These are phyloP conservation scores for Zosterops borbonicus DNA, from an alignment of 2,113 vertebrate genomes.

Conservation along the genomic window DNA sequence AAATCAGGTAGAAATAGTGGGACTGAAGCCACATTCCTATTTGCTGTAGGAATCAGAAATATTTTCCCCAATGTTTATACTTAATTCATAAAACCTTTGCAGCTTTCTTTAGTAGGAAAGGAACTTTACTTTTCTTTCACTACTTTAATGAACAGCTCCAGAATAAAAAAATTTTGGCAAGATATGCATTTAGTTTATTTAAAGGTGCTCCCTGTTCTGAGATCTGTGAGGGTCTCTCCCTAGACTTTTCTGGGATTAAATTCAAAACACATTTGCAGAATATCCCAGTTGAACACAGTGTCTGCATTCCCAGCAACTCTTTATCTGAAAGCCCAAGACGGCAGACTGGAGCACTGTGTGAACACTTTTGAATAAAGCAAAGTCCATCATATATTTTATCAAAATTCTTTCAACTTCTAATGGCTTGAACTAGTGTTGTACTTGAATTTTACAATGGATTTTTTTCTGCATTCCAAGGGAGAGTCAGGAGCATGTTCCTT, in stretches of 20 bases:
- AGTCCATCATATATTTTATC: not conserved
- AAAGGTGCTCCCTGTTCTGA: not conserved
- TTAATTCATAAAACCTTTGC: not conserved
- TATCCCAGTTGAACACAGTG: not conserved
- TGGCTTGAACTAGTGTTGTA: not conserved
- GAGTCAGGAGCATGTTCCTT: not conserved
- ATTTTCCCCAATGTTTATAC: not conserved
- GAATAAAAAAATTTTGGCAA: not conserved
- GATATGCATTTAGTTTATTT: not conserved
- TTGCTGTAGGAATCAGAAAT: not conserved
- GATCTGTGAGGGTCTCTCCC: not conserved
- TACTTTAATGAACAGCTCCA: not conserved
- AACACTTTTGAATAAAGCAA: not conserved
- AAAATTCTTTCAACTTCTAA: not conserved
- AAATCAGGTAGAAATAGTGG: not conserved
- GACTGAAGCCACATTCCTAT: accelerated
- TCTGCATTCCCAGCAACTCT: not conserved
- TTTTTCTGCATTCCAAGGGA: not conserved
- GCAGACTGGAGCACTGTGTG: not conserved
- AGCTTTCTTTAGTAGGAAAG: not conserved
- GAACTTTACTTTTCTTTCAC: not conserved
- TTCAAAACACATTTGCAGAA: not conserved
- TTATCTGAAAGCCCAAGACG: not conserved
- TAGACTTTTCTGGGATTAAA: not conserved
- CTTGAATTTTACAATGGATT: not conserved